Evolutionary conservation across 2,888 invertebrate genomes (phyloP).

Genomic region (Callimorpha dominula): DNA sequence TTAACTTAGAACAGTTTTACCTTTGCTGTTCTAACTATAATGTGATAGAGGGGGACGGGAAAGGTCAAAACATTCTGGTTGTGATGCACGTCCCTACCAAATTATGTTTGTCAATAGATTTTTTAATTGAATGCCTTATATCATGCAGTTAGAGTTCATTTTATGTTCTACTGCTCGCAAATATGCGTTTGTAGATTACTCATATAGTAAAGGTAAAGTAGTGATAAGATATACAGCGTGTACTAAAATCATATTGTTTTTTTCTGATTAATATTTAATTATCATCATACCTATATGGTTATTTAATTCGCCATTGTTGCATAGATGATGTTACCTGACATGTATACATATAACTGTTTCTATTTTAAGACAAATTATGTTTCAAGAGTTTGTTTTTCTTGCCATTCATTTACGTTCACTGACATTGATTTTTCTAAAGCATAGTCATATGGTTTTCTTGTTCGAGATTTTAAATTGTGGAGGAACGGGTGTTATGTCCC

Average conservation of each 20-base stretch:
- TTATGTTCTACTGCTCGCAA: conserved; percentile 26
- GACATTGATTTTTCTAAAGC: too few relatives aligned
- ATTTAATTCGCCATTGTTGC: background rate
- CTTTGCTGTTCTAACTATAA: conserved; percentile 34
- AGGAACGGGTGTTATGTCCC: too few relatives aligned
- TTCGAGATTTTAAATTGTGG: too few relatives aligned
- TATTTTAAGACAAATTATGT: too few relatives aligned
- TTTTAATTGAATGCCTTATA: conserved; percentile 44
- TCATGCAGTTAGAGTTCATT: conserved; percentile 16
- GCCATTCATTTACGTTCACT: too few relatives aligned
- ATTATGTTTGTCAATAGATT: conserved; percentile 24
- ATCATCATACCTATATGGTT: too few relatives aligned
- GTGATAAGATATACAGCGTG: conserved; percentile 81
- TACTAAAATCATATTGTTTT: conserved; percentile 21
- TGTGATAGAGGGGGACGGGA: conserved; percentile 44
- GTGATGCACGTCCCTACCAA: conserved; percentile 47
- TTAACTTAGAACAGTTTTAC: conserved; percentile 51
- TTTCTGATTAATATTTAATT: background rate
- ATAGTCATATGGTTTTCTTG: too few relatives aligned
- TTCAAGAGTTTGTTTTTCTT: too few relatives aligned
- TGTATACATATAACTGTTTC: too few relatives aligned
- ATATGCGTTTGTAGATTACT: conserved; percentile 67
- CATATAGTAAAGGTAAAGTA: conserved; percentile 70
- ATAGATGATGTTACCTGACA: background rate
- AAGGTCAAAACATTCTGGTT: conserved; percentile 57